Percentiles rank a stretch among this genome's conserved stretches.
Evolutionary conservation across 2,113 vertebrate genomes (phyloP).

Genomic region (Anser cygnoides): DNA sequence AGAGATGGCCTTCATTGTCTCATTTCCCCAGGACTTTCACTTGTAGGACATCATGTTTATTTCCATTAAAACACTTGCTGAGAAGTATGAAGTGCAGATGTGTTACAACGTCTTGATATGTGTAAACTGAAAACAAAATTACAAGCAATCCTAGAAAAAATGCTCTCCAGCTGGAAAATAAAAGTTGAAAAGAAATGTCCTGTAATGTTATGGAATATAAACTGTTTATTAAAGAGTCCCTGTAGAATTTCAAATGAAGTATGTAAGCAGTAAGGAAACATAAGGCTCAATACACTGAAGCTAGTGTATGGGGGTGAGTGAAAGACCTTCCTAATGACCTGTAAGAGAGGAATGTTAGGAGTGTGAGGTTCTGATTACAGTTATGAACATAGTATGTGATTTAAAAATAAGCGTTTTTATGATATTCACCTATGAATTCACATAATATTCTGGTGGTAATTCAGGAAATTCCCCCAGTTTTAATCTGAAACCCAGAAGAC

Average conservation of each 20-base stretch:
- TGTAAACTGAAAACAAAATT: not conserved
- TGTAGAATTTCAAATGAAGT: not conserved
- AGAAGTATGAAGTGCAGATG: not conserved
- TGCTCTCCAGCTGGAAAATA: not conserved
- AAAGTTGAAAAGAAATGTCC: not conserved
- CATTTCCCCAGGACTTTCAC: not conserved
- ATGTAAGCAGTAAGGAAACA: not conserved
- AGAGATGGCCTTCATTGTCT: not conserved
- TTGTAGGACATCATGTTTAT: not conserved
- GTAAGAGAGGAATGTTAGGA: not conserved
- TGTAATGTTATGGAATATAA: not conserved
- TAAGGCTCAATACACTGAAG: not conserved
- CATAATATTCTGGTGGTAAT: not conserved
- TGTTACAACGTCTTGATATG: not conserved
- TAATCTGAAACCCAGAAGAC: not conserved
- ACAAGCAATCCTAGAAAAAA: not conserved
- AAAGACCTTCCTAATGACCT: not conserved
- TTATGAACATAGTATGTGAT: not conserved
- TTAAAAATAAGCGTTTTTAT: not conserved
- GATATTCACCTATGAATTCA: not conserved
- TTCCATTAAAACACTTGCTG: slow-evolving; percentile 1
- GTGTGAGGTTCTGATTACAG: not conserved
- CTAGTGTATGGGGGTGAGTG: not conserved
- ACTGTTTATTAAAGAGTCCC: not conserved
- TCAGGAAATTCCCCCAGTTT: not conserved